Conservation (phyloP, 2,888 invertebrate species). For the Creontiades dilutus region DNA sequence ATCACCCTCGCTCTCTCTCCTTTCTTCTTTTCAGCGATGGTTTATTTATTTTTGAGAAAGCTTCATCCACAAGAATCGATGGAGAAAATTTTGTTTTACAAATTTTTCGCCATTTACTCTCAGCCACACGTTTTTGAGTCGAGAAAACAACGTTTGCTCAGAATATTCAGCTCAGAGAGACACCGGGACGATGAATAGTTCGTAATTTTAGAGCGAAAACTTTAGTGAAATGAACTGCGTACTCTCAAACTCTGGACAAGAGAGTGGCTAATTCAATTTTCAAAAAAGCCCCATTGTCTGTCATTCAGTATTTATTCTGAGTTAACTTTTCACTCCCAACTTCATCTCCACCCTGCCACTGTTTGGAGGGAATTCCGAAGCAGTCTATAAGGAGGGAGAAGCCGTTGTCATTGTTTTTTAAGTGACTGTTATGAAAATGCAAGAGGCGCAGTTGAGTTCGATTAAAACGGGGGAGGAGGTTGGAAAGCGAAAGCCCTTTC, state of each 20-base stretch:
- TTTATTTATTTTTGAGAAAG: no score
- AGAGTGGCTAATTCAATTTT: slow-evolving; percentile 54
- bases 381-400: slow-evolving; percentile 48
- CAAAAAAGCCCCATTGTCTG: slow-evolving; percentile 59
- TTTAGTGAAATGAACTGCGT: background rate
- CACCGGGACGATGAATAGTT: background rate
- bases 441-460: slow-evolving; percentile 66
- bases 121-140: no score
- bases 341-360: slow-evolving; percentile 37
- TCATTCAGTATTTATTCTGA: slow-evolving; percentile 65
- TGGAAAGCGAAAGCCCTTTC: background rate
- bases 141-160: no score
- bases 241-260: background rate
- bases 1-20: no score
- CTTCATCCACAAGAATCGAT: no score
- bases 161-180: no score
- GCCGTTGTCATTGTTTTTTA: slow-evolving; percentile 65
- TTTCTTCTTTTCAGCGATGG: no score
- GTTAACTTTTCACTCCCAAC: slow-evolving; percentile 67
- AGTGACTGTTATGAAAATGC: slow-evolving; percentile 68
- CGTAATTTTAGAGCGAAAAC: background rate
- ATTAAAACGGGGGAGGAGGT: slow-evolving; percentile 36
- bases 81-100: no score
- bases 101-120: no score
- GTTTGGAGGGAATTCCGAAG: slow-evolving; percentile 57